Evolutionary conservation across 64 coral and sea anemone genomes (phyloP).

Genomic region (Montipora capricornis): DNA sequence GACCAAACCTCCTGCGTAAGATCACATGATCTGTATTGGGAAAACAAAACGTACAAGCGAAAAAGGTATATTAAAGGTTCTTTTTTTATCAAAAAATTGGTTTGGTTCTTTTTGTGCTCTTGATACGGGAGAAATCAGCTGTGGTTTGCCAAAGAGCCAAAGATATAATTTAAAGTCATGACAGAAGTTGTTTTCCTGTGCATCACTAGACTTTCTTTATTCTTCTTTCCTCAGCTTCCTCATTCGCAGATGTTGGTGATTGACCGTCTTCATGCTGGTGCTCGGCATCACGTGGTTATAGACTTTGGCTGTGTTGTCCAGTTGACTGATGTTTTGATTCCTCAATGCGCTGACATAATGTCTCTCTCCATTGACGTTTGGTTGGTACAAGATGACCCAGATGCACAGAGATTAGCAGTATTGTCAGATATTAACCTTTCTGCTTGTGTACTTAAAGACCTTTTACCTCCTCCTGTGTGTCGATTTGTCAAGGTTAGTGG

Average conservation of each 20-base stretch:
- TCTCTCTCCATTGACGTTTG: conserved; percentile 94
- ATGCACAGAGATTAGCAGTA: conserved; percentile 86
- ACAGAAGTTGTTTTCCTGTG: not conserved
- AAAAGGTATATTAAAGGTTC: too few species aligned
- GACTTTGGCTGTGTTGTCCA: conserved; percentile 94
- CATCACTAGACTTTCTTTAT: too few species aligned
- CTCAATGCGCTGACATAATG: conserved; percentile 82
- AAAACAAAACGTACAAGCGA: too few species aligned
- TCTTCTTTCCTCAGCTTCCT: conserved; percentile 67
- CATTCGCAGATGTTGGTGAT: conserved; percentile 85
- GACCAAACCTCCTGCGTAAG: too few species aligned
- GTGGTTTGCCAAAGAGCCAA: too few species aligned
- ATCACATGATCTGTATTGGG: too few species aligned
- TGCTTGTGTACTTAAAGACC: conserved; percentile 85
- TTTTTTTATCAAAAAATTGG: too few species aligned
- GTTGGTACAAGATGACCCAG: conserved; percentile 82
- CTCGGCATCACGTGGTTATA: conserved; percentile 91
- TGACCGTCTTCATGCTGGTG: conserved; percentile 94
- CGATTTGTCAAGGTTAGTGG: conserved; percentile 84
- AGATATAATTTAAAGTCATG: too few species aligned
- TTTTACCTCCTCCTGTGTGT: conserved; percentile 86
- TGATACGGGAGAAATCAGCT: too few species aligned
- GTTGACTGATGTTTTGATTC: conserved; percentile 91
- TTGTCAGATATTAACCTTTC: conserved; percentile 87
- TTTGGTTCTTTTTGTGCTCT: too few species aligned